Percentiles rank a stretch among this genome's conserved stretches.
These are phyloP conservation scores for Acanthisitta chloris DNA, from an alignment of 2,113 vertebrate species.

Conservation along the genomic window DNA sequence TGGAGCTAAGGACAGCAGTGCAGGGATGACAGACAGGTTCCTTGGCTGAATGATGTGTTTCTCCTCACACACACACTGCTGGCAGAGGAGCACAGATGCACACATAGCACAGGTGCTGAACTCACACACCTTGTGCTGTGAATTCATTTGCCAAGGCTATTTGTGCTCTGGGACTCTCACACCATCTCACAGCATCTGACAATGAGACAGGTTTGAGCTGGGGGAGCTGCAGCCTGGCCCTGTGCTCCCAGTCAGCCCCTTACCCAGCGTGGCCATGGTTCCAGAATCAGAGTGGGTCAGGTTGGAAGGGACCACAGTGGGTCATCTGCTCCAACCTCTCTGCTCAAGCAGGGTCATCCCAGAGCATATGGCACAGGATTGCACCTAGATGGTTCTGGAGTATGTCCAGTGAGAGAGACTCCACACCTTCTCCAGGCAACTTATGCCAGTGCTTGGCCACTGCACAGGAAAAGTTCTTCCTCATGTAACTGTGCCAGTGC, in stretches of 20 bases:
- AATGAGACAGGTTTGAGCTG: fast-evolving
- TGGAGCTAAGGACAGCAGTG: background rate
- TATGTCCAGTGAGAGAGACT: background rate
- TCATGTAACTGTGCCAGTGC: background rate
- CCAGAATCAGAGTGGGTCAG: too few species aligned
- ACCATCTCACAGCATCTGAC: background rate
- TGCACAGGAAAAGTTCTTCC: background rate
- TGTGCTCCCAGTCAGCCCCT: background rate
- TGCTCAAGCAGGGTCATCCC: background rate
- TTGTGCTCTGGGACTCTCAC: background rate
- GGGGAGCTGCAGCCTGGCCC: background rate
- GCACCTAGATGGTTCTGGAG: background rate
- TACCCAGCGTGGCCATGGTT: fast-evolving
- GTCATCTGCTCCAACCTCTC: background rate
- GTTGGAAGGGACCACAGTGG: background rate
- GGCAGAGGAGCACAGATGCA: background rate
- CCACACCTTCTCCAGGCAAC: too few species aligned
- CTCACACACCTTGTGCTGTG: fast-evolving
- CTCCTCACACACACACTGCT: background rate
- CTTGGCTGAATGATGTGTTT: background rate
- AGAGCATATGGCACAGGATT: background rate
- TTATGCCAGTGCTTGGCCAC: background rate
- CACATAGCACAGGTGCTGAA: background rate
- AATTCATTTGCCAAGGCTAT: background rate
- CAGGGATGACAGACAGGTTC: background rate